Conservation (phyloP, 2,797 vertebrate species). For the Melopsittacus undulatus region DNA sequence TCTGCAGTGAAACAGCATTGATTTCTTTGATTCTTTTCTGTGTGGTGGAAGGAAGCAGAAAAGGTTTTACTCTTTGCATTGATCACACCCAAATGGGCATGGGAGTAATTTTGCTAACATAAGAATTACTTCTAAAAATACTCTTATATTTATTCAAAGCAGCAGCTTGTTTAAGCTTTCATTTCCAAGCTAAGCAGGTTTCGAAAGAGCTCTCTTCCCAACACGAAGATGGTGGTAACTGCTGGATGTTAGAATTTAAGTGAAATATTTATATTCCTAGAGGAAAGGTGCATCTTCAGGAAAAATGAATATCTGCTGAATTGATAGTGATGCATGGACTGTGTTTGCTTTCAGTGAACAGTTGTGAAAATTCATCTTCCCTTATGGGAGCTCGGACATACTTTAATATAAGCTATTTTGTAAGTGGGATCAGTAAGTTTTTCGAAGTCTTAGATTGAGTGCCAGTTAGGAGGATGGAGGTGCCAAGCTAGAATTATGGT, state of each 20-base stretch:
- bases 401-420: not conserved
- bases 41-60: not conserved
- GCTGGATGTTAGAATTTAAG: constrained; percentile 1
- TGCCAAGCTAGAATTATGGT: not conserved
- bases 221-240: not conserved
- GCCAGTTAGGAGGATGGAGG: not conserved
- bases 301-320: not conserved
- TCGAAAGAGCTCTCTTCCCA: not conserved
- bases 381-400: not conserved
- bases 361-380: not conserved
- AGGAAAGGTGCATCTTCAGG: not conserved
- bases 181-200: not conserved
- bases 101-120: constrained; percentile 1
- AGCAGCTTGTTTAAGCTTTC: constrained; percentile 29
- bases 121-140: constrained; percentile 14
- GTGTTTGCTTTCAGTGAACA: not conserved
- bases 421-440: not conserved
- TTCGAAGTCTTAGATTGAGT: not conserved
- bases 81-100: not conserved
- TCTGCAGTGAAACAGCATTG: not conserved
- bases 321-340: not conserved
- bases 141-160: not conserved
- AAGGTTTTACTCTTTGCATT: not conserved
- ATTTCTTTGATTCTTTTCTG: constrained; percentile 11
- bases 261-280: not conserved